Conservation (phyloP, 2,113 vertebrate genomes). For the Glaucomys volans region DNA sequence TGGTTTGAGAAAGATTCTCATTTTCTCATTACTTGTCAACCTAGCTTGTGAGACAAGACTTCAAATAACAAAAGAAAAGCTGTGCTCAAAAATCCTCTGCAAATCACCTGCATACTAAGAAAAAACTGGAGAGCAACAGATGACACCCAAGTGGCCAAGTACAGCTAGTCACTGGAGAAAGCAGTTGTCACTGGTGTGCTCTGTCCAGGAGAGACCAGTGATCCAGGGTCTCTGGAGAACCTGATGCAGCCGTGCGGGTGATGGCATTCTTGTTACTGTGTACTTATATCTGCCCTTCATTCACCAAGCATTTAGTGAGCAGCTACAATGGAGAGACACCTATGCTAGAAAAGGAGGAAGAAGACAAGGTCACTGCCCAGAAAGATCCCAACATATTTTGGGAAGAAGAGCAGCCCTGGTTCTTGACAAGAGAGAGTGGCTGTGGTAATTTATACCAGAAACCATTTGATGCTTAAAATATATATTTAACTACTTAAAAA, state of each 20-base stretch:
- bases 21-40: constrained; percentile 36
- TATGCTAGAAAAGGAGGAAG: neutral
- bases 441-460: neutral
- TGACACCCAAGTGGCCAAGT: neutral
- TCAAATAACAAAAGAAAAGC: constrained; percentile 60
- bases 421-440: neutral
- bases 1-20: constrained; percentile 30
- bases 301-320: neutral
- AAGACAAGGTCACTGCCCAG: neutral
- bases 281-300: neutral
- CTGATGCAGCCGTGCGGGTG: neutral
- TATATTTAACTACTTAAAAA: neutral
- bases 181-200: neutral
- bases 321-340: neutral
- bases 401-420: neutral
- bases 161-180: neutral
- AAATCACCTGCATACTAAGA: constrained; percentile 1
- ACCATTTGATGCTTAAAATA: neutral
- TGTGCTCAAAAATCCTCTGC: constrained; percentile 27
- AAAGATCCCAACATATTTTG: neutral
- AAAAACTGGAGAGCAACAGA: neutral
- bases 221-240: neutral
- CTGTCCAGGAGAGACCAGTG: neutral
- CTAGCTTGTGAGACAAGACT: constrained; percentile 51
- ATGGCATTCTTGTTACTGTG: neutral